A percentile compares a stretch with the other conserved stretches of the same genome.
Evolutionary conservation across 2,113 vertebrate genomes (phyloP).

Genomic region (Hassar affinis): DNA sequence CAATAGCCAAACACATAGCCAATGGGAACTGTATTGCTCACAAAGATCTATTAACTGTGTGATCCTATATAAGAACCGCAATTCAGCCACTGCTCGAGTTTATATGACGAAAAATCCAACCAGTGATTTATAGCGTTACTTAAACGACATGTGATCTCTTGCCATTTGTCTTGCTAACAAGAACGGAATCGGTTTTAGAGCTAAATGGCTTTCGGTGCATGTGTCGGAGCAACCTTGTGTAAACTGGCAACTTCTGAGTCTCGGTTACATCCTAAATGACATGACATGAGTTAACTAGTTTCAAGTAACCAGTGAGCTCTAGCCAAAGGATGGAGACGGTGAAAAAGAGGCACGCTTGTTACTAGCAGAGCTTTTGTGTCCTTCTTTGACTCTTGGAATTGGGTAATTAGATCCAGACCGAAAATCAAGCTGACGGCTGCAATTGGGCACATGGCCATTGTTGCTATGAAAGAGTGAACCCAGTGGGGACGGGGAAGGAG

Average conservation of each 20-base stretch:
- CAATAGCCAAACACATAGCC: slow-evolving; percentile 2
- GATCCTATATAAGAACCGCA: background rate
- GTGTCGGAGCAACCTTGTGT: background rate
- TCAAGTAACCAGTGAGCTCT: background rate
- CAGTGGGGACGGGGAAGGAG: slow-evolving; percentile 20
- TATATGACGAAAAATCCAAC: background rate
- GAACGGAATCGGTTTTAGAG: background rate
- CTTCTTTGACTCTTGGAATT: slow-evolving; percentile 32
- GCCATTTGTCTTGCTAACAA: slow-evolving; percentile 4
- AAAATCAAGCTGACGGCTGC: slow-evolving; percentile 35
- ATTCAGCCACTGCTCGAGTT: background rate
- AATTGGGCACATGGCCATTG: slow-evolving; percentile 38
- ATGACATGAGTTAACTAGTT: background rate
- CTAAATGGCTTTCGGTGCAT: background rate
- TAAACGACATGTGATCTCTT: background rate
- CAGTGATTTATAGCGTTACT: slow-evolving; percentile 17
- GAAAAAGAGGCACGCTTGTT: background rate
- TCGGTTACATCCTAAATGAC: background rate
- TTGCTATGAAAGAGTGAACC: slow-evolving; percentile 33
- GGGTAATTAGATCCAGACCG: slow-evolving; percentile 41
- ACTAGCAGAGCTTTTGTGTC: slow-evolving; percentile 17
- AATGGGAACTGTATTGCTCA: slow-evolving; percentile 1
- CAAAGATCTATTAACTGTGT: background rate
- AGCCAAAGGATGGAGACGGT: background rate
- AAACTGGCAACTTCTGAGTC: background rate